Conservation (phyloP, 2,888 invertebrate genomes). For the Erebia epiphron region DNA sequence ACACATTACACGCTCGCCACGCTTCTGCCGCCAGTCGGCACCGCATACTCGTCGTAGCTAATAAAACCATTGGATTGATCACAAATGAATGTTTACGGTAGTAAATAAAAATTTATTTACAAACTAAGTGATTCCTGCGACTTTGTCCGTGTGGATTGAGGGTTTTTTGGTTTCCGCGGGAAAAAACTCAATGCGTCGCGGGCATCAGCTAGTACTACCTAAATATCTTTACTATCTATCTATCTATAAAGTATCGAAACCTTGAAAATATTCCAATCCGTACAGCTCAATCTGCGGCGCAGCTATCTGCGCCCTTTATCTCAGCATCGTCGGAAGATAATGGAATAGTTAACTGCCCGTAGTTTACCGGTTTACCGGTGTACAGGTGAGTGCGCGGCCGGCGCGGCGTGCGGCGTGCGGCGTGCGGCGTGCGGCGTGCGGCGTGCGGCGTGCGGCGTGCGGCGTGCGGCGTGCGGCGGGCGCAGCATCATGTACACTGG, state of each 20-base stretch:
- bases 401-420: too few relatives aligned
- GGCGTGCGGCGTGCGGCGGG: too few relatives aligned
- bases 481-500: slow-evolving; percentile 11
- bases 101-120: not conserved
- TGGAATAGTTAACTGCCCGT: slow-evolving; percentile 40
- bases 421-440: too few relatives aligned
- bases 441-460: too few relatives aligned
- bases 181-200: too few relatives aligned
- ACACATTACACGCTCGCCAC: not conserved
- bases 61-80: not conserved
- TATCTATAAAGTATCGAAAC: not conserved
- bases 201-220: too few relatives aligned
- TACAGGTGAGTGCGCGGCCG: not conserved
- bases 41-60: not conserved
- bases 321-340: slow-evolving; percentile 29
- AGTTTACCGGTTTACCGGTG: slow-evolving; percentile 24
- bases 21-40: slow-evolving; percentile 10
- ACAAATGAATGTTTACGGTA: not conserved
- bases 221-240: not conserved
- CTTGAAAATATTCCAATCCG: not conserved
- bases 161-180: too few relatives aligned
- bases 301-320: not conserved
- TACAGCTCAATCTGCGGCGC: not conserved
- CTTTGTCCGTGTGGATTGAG: too few relatives aligned
- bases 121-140: too few relatives aligned